phyloP scores from a whole-genome alignment of 2,797 vertebrate genomes.

The Austrolebias charrua region DNA sequence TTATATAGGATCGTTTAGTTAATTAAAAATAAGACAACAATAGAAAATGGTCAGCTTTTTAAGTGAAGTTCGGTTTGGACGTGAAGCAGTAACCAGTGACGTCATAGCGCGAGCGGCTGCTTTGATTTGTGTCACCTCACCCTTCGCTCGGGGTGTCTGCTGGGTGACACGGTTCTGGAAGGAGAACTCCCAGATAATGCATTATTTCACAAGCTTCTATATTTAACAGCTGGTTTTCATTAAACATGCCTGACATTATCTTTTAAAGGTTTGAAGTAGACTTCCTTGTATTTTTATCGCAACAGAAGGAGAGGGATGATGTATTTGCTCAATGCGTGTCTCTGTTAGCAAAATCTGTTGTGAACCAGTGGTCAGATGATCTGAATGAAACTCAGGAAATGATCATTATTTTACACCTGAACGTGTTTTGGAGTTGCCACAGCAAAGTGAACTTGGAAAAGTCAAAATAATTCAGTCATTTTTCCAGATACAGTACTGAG shows the following conservation, averaged over 20 bases:
- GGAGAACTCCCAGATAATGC: constrained; percentile 29
- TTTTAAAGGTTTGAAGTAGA: background rate
- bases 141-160: constrained; percentile 16
- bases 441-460: too few species aligned
- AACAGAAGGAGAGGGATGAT: too few species aligned
- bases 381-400: too few species aligned
- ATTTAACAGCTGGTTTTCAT: constrained; percentile 36
- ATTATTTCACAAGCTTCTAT: constrained; percentile 68
- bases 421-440: too few species aligned
- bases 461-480: too few species aligned
- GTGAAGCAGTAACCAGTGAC: constrained; percentile 53
- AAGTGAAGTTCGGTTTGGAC: constrained; percentile 30
- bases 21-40: background rate
- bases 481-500: too few species aligned
- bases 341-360: too few species aligned
- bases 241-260: constrained; percentile 31
- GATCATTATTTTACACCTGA: too few species aligned
- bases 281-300: background rate
- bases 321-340: too few species aligned
- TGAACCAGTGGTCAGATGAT: too few species aligned
- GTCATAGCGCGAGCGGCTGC: constrained; percentile 59
- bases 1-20: background rate
- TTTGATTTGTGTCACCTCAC: constrained; percentile 40
- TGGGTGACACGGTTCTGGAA: constrained; percentile 23
- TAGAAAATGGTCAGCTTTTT: constrained; percentile 20